Percentiles rank a stretch among this genome's conserved stretches.
Conservation (phyloP, 2,113 vertebrate species). For the Semnornis frantzii region DNA sequence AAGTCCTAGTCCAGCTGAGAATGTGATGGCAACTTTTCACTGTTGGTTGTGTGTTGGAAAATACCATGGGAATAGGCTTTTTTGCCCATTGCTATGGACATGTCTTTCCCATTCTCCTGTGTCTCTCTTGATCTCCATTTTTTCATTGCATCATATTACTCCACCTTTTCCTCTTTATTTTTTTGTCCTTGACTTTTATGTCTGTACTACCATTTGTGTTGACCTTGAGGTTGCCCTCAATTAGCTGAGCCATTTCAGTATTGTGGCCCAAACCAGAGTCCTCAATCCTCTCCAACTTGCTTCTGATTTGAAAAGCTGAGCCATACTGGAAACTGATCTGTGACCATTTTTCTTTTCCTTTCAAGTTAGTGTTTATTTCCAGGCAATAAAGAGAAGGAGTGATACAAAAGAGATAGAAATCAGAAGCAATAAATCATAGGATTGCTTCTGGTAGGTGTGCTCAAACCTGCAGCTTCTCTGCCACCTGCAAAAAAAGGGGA, state of each 20-base stretch:
- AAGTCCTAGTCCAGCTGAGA: neutral
- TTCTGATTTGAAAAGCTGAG: neutral
- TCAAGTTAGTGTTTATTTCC: constrained; percentile 53
- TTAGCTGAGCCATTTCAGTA: constrained; percentile 21
- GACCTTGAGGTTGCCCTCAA: constrained; percentile 54
- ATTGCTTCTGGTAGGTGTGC: neutral
- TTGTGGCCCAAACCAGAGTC: neutral
- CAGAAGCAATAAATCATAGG: constrained; percentile 31
- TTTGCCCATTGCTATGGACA: neutral
- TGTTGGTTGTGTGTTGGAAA: neutral
- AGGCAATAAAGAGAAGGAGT: constrained; percentile 30
- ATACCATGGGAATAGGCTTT: neutral
- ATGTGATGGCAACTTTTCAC: neutral
- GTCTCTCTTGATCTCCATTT: neutral
- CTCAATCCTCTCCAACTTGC: neutral
- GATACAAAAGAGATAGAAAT: constrained; percentile 18
- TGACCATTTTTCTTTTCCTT: constrained; percentile 40
- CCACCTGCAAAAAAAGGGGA: neutral
- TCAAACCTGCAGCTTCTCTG: neutral
- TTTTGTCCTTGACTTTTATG: constrained; percentile 47
- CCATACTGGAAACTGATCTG: neutral
- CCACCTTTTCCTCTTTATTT: constrained; percentile 30
- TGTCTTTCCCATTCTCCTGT: neutral
- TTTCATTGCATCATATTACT: constrained; percentile 14
- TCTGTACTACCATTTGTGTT: constrained; percentile 7